Conservation (phyloP, 2,888 invertebrate species). For the Heliconius hortense region DNA sequence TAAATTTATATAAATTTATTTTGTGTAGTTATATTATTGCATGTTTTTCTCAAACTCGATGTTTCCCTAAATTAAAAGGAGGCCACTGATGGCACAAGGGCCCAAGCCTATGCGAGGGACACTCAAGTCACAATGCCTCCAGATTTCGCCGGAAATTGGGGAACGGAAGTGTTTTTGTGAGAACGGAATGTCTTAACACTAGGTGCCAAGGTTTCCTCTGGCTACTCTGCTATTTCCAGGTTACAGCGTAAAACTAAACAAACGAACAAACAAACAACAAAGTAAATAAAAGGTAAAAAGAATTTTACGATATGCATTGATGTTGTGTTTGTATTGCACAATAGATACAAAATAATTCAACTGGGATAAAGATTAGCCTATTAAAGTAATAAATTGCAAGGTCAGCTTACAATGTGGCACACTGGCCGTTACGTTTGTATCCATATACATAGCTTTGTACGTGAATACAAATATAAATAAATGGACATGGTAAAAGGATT, state of each 20-base stretch:
- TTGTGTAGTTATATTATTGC: neutral
- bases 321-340: neutral
- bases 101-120: too few relatives aligned
- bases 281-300: neutral
- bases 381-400: constrained; percentile 37
- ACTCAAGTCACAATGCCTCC: too few relatives aligned
- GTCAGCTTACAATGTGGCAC: constrained; percentile 31
- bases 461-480: constrained; percentile 7
- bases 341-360: constrained; percentile 13
- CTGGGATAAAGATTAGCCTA: constrained; percentile 32
- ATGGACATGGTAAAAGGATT: neutral
- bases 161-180: too few relatives aligned
- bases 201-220: too few relatives aligned
- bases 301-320: neutral
- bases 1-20: neutral
- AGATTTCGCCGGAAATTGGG: too few relatives aligned
- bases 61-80: neutral
- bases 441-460: neutral
- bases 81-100: too few relatives aligned
- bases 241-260: too few relatives aligned
- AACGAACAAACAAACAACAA: neutral
- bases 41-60: neutral
- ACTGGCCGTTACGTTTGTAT: constrained; percentile 15
- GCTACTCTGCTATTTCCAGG: too few relatives aligned
- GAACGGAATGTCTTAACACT: too few relatives aligned